Percentiles rank a stretch among this genome's conserved stretches.
Conservation (phyloP, 2,888 invertebrate species). For the Eupelmus urozonus region DNA sequence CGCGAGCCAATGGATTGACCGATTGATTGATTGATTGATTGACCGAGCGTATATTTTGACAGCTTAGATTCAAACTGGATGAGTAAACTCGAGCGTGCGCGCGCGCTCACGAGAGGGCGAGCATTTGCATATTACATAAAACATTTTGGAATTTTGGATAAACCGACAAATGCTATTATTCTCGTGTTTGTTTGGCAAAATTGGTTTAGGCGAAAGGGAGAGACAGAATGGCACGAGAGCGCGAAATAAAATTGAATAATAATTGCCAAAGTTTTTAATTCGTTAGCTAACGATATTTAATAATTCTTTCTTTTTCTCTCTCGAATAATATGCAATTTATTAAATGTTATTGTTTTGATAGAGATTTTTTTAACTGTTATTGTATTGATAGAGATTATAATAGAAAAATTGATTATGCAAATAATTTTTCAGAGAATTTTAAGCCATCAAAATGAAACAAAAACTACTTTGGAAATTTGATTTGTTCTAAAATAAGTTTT, state of each 20-base stretch:
- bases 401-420: no score
- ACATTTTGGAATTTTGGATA: constrained; percentile 47
- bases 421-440: no score
- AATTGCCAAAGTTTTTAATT: constrained; percentile 6
- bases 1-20: constrained; percentile 23
- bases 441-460: no score
- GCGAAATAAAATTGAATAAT: constrained; percentile 8
- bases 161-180: constrained; percentile 20
- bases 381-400: no score
- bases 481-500: no score
- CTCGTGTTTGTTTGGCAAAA: constrained; percentile 40
- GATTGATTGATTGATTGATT: constrained; percentile 58
- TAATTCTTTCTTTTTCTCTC: no score
- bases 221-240: neutral
- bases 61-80: constrained; percentile 37
- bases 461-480: no score
- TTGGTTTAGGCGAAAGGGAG: constrained; percentile 7
- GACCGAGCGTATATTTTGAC: constrained; percentile 49
- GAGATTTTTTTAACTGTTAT: no score
- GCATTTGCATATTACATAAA: constrained; percentile 55
- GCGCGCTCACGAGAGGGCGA: neutral
- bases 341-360: no score
- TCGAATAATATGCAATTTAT: no score
- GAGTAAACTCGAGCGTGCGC: constrained; percentile 20
- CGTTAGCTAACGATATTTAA: neutral